Base-by-base conservation (phyloP, 1,140 invertebrate species). In the Drosophila micromelanica region DNA sequence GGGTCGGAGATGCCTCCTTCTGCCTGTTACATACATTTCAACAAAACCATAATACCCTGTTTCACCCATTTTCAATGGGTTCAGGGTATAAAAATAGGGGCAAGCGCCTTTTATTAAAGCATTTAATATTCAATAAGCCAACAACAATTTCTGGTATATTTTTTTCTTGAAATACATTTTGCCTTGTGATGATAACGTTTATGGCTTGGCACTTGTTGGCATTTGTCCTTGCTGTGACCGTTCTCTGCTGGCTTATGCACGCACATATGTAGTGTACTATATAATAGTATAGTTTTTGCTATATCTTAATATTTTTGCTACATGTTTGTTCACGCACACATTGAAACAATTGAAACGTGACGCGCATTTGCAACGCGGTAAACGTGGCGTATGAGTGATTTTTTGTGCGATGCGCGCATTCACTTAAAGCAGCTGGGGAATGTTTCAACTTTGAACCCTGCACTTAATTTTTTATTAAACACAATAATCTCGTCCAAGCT, bases 391-490 rank as follows among this genome's bases (percentile, higher is more conserved):
- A 89, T 89, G 76, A 73, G 82, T 71, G 64, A 82, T 89, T 71
- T 76, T 73, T 68, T 46, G 48, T 60, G 52, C 46, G 59, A 11
- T 67, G 8, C 15, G 5, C 62, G 67, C 49, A 61, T 84, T 73
- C 59, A 30, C 62, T 78, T 86, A 80, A 80, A 86, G 81, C 81
- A 78, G 62, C 75, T 81, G 82, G 74, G 43, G 46, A 76, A 81
- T 62, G 56, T 56, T 82, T 87, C 68, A 89, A 79, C 82, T 89
- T 79, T 89, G 84, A 89, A 82, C 82, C 57, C 67, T 56, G 75
- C 64, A 87, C 84, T 79, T 89, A 73, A 82, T 87, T 87, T 89
- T 87, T 89, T 89, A 89, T 82, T 81, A 87, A 86, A 76, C 78
- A 81, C 71, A 81, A 81, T 81, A 86, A 87, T 86, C 81, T 62